These are phyloP conservation scores for Axea sp. DNA, from an alignment of 2,888 invertebrate genomes.

Conservation along the genomic window DNA sequence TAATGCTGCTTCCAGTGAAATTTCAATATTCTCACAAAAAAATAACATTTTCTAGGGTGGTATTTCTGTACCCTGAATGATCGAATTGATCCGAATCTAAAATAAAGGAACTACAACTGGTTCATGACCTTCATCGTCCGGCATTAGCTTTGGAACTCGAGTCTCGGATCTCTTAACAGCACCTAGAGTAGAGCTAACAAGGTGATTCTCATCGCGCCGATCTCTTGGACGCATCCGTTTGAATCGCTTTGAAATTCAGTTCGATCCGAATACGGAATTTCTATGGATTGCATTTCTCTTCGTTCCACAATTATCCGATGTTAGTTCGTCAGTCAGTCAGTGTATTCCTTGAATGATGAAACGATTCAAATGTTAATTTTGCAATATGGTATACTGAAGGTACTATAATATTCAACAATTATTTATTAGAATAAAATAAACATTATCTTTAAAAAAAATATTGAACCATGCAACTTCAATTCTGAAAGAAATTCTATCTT, in stretches of 20 bases:
- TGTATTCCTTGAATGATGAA: constrained; percentile 51
- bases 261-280: constrained; percentile 58
- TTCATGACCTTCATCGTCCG: constrained; percentile 25
- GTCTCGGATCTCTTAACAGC: constrained; percentile 61
- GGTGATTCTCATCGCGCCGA: constrained; percentile 63
- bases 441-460: too few species aligned
- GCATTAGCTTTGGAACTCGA: constrained; percentile 59
- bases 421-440: too few species aligned
- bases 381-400: constrained; percentile 49
- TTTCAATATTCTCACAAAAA: too few species aligned
- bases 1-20: too few species aligned
- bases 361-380: constrained; percentile 61
- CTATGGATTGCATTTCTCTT: constrained; percentile 45
- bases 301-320: constrained; percentile 53
- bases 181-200: constrained; percentile 66
- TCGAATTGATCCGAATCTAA: constrained; percentile 34
- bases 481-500: too few species aligned
- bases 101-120: constrained; percentile 48
- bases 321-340: constrained; percentile 55
- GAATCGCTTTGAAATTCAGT: constrained; percentile 57
- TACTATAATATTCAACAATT: too few species aligned
- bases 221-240: constrained; percentile 52
- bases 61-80: constrained; percentile 31
- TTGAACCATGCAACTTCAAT: too few species aligned
- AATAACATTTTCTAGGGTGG: too few species aligned